These are phyloP conservation scores for Uloborus plumipes DNA, from an alignment of 2,888 invertebrate genomes.

Conservation along the genomic window DNA sequence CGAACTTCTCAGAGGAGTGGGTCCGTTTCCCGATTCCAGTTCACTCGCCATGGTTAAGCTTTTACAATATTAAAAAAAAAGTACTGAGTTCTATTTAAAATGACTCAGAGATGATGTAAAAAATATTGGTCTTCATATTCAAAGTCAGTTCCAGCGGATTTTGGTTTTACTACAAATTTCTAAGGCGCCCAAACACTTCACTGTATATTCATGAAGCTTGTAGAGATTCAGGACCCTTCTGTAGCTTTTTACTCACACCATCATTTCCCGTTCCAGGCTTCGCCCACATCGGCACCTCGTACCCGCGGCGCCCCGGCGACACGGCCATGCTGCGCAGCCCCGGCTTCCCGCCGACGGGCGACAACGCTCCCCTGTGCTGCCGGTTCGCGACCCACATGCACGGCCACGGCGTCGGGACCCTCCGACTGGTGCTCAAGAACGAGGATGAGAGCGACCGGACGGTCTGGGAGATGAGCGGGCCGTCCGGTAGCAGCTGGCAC, in stretches of 20 bases:
- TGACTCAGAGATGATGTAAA: no score
- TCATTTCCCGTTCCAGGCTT: constrained; percentile 73
- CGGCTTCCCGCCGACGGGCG: constrained; percentile 73
- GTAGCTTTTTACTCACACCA: neutral
- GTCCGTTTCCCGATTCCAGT: no score
- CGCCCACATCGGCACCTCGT: constrained; percentile 75
- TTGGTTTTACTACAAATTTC: no score
- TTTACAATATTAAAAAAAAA: no score
- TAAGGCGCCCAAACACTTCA: no score
- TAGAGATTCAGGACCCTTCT: no score
- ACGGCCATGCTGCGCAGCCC: constrained; percentile 75
- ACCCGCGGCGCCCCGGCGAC: constrained; percentile 75
- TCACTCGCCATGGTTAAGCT: no score
- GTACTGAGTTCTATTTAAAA: no score
- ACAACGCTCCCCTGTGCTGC: constrained; percentile 74
- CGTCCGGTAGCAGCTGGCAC: constrained; percentile 76
- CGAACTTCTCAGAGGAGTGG: no score
- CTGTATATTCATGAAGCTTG: no score
- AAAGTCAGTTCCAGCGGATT: no score
- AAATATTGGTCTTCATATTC: no score
- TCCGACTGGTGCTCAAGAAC: constrained; percentile 72
- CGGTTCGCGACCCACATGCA: constrained; percentile 77
- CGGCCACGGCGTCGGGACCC: constrained; percentile 75
- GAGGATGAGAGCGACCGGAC: constrained; percentile 72
- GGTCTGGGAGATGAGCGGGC: constrained; percentile 75